Evolutionary conservation across 2,113 vertebrate species (phyloP).

Genomic region (Cyprinus carpio): DNA sequence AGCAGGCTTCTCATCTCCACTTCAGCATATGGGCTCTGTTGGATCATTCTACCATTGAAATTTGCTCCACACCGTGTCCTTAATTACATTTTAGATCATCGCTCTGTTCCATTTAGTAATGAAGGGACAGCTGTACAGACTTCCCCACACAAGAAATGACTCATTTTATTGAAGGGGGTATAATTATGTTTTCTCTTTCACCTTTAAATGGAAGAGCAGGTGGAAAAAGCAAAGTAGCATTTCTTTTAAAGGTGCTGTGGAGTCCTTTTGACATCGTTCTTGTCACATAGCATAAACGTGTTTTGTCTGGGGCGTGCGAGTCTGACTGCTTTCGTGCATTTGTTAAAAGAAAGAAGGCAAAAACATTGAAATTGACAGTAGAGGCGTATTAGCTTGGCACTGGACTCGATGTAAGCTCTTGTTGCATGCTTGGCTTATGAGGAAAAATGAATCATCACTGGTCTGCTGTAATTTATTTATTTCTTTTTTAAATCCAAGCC

Average conservation of each 20-base stretch:
- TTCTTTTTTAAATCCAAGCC: background rate
- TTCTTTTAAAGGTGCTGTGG: constrained; percentile 25
- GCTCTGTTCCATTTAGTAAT: constrained; percentile 76
- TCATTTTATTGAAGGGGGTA: constrained; percentile 73
- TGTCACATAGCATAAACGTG: background rate
- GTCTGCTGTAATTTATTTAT: background rate
- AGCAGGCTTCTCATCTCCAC: background rate
- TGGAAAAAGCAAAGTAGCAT: constrained; percentile 65
- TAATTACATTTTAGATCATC: constrained; percentile 78
- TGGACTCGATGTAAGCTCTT: constrained; percentile 14
- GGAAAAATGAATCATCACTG: constrained; percentile 13
- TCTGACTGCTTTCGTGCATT: background rate
- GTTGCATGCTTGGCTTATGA: constrained; percentile 25
- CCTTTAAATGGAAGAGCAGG: constrained; percentile 48
- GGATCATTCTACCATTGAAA: constrained; percentile 70
- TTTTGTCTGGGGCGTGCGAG: background rate
- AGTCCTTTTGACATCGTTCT: constrained; percentile 8
- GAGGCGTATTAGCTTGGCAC: constrained; percentile 16
- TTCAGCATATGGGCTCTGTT: constrained; percentile 48
- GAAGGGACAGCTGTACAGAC: constrained; percentile 72
- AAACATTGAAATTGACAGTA: constrained; percentile 11
- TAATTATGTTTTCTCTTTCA: constrained; percentile 70
- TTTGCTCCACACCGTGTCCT: constrained; percentile 73
- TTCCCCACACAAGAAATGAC: constrained; percentile 68
- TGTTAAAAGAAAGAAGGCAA: background rate